A percentile compares a stretch with the other conserved stretches of the same genome.
phyloP scores from a whole-genome alignment of 2,797 vertebrate species.

The Hippopotamyrus pictus region DNA sequence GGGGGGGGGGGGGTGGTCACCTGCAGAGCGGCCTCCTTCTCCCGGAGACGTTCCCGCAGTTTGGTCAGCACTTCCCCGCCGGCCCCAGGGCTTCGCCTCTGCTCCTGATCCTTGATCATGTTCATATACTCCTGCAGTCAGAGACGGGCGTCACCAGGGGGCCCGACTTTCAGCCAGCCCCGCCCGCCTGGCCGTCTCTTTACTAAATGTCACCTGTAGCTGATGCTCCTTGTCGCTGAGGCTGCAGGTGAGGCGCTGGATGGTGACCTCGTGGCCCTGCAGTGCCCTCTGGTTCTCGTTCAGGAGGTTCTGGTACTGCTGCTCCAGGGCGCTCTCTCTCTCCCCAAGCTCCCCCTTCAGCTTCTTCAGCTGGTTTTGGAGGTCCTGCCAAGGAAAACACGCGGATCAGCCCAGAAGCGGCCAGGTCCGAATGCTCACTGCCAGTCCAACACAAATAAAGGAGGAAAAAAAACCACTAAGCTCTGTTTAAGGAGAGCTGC shows the following conservation, averaged over 20 bases:
- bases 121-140: conserved; percentile 65
- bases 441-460: neutral
- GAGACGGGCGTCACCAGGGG: neutral
- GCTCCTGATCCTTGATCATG: conserved; percentile 61
- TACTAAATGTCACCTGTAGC: conserved; percentile 55
- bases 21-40: conserved; percentile 69
- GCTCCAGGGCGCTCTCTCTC: conserved; percentile 69
- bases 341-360: conserved; percentile 71
- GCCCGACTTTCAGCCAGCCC: neutral
- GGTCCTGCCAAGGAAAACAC: conserved; percentile 62
- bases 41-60: conserved; percentile 64
- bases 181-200: neutral
- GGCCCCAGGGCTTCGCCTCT: conserved; percentile 56
- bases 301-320: conserved; percentile 66
- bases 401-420: neutral
- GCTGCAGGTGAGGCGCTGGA: conserved; percentile 66
- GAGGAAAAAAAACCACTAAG: neutral
- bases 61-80: conserved; percentile 58
- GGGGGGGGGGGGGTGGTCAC: conserved; percentile 32
- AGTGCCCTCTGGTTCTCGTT: conserved; percentile 69
- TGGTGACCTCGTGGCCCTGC: conserved; percentile 68
- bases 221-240: conserved; percentile 72
- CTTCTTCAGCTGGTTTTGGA: conserved; percentile 87
- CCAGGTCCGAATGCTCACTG: neutral
- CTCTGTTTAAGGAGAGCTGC: neutral